Evolutionary conservation across 2,888 invertebrate species (phyloP), one percentile per base, ranked within the genome.

Genomic region (Synanthedon tipuliformis): DNA sequence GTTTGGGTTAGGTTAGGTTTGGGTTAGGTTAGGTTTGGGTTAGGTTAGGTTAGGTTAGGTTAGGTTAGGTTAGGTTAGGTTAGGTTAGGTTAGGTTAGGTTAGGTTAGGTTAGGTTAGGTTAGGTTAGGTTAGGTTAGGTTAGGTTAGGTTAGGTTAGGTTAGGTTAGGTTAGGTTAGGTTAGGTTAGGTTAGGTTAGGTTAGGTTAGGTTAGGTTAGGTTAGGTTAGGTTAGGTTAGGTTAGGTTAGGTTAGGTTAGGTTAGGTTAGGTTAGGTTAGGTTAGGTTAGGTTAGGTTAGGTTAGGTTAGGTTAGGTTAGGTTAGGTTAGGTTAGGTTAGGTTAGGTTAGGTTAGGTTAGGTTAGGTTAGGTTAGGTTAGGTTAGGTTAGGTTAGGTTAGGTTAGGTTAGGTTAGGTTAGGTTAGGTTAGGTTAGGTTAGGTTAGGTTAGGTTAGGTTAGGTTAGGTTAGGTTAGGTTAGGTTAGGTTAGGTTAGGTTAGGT

Each of bases 381-480:
- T 18, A 18, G 18, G 18, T 18, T 18, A 18, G 18, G 18, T 18
- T 18, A 18, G 18, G 18, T 18, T 18, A 18, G 18, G 18, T 18
- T 18, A 18, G 18, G 18, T 18, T 45, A 56, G 58, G 56, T 58
- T 58, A 58, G 58, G 58, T 56, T 58, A 56, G 58, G 58, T 56
- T 58, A 54, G 56, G 56, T 55, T 58, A 55, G 56, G 55, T 58
- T 56, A 55, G 58, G 56, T 56, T 56, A 56, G 57, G 56, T 55
- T 56, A 56, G 57, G 57, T 59, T 57, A 56, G 56, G 55, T 56
- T 58, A 55, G 56, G 58, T 58, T 56, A 55, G 57, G 57, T 59
- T 57, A 56, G 56, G 55, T 56, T 58, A 55, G 56, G 58, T 58
- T 56, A 56, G 58, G 55, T 56, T 56, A 54, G 56, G 56, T 56